phyloP scores from a whole-genome alignment of 1,140 invertebrate species.

The Bombus affinis region DNA sequence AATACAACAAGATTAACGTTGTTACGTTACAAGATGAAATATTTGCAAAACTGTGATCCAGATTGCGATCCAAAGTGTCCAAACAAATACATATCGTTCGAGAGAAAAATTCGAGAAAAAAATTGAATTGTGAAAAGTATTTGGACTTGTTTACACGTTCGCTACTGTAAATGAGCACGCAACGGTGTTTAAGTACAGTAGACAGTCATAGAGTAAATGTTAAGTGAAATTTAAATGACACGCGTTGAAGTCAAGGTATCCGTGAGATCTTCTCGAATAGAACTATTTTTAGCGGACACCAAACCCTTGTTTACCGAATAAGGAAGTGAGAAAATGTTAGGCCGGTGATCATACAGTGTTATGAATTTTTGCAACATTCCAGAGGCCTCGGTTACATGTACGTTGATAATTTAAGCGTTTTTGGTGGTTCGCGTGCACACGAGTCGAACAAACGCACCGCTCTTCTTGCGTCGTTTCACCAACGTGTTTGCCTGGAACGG shows the following conservation, averaged over 20 bases:
- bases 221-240: background rate
- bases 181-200: background rate
- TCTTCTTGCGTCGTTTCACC: conserved; percentile 64
- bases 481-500: conserved; percentile 69
- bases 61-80: too few species aligned
- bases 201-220: background rate
- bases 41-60: too few species aligned
- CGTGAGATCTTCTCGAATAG: background rate
- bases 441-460: conserved; percentile 59
- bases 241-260: background rate
- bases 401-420: conserved; percentile 42
- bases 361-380: conserved; percentile 26
- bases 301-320: background rate
- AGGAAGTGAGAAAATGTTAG: conserved; percentile 27
- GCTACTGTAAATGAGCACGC: too few species aligned
- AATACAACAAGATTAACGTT: too few species aligned
- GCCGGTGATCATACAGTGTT: background rate
- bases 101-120: background rate
- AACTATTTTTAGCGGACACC: background rate
- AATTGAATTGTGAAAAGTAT: background rate
- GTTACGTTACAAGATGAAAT: too few species aligned
- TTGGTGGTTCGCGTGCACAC: conserved; percentile 28
- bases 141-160: too few species aligned
- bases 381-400: conserved; percentile 4
- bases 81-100: background rate